Percentiles rank a stretch among this genome's conserved stretches.
Conservation (phyloP, 23 tunicate genomes). For the Trididemnum miniatum region DNA sequence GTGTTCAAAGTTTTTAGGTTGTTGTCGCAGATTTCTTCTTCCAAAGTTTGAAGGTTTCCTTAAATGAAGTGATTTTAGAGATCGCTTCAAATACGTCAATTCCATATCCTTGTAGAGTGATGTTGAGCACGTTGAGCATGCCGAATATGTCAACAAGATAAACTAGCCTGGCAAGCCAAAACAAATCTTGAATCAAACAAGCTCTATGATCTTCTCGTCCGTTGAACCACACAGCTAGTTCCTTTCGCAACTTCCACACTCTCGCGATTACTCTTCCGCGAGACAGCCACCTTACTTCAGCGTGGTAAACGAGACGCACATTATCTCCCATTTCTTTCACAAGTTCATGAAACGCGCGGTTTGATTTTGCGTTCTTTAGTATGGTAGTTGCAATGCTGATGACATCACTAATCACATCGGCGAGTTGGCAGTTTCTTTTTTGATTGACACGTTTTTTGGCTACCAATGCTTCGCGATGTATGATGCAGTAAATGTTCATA, state of each 20-base stretch:
- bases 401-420: conserved; percentile 49
- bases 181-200: conserved; percentile 48
- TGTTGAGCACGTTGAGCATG: too few relatives aligned
- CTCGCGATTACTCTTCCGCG: too few relatives aligned
- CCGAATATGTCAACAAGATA: conserved; percentile 60
- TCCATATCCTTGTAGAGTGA: conserved; percentile 61
- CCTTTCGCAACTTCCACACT: too few relatives aligned
- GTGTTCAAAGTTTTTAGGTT: conserved; percentile 45
- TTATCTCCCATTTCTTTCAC: conserved; percentile 52
- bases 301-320: conserved; percentile 51
- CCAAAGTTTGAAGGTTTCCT: conserved; percentile 23
- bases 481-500: too few relatives aligned
- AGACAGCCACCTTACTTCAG: too few relatives aligned
- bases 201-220: too few relatives aligned
- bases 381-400: too few relatives aligned
- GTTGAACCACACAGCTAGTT: too few relatives aligned
- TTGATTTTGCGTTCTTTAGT: conserved; percentile 37
- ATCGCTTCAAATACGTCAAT: conserved; percentile 54
- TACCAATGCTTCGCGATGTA: too few relatives aligned
- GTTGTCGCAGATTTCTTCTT: conserved; percentile 41
- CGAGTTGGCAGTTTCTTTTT: too few relatives aligned
- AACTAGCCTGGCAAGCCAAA: conserved; percentile 50
- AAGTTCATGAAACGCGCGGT: conserved; percentile 64
- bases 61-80: conserved; percentile 41
- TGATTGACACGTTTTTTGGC: too few relatives aligned